Evolutionary conservation across 2,113 vertebrate genomes (phyloP).

Genomic region (Emydura subglobosa): DNA sequence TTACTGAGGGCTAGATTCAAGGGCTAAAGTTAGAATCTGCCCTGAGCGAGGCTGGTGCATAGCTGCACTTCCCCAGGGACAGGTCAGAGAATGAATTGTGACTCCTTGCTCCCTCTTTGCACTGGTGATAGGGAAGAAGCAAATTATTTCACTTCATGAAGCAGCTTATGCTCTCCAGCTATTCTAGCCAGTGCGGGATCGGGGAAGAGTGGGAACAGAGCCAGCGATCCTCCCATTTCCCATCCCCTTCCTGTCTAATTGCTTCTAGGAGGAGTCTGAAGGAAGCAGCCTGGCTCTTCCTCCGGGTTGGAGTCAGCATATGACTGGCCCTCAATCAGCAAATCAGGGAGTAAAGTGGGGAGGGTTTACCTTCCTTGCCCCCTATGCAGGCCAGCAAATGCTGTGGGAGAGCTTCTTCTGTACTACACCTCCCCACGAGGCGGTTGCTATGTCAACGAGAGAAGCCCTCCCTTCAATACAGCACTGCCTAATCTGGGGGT

Average conservation of each 20-base stretch:
- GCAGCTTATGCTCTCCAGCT: not conserved
- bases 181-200: not conserved
- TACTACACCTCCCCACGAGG: too few species aligned
- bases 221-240: not conserved
- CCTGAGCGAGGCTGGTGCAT: not conserved
- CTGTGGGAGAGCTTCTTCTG: too few species aligned
- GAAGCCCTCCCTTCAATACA: too few species aligned
- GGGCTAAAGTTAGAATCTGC: too few species aligned
- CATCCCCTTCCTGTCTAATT: not conserved
- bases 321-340: too few species aligned
- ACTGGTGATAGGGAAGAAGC: not conserved
- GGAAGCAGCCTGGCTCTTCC: not conserved
- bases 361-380: too few species aligned
- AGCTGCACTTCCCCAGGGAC: not conserved
- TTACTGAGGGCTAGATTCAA: not conserved
- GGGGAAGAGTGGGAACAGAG: not conserved
- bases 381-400: too few species aligned
- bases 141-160: fast-evolving
- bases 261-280: not conserved
- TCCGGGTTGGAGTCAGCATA: too few species aligned
- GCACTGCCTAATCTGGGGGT: too few species aligned
- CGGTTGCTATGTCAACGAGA: too few species aligned
- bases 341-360: too few species aligned
- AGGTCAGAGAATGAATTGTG: not conserved
- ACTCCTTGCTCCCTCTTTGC: not conserved